Base-by-base conservation (phyloP, 2,888 invertebrate genomes). In the Elysia crispata region DNA sequence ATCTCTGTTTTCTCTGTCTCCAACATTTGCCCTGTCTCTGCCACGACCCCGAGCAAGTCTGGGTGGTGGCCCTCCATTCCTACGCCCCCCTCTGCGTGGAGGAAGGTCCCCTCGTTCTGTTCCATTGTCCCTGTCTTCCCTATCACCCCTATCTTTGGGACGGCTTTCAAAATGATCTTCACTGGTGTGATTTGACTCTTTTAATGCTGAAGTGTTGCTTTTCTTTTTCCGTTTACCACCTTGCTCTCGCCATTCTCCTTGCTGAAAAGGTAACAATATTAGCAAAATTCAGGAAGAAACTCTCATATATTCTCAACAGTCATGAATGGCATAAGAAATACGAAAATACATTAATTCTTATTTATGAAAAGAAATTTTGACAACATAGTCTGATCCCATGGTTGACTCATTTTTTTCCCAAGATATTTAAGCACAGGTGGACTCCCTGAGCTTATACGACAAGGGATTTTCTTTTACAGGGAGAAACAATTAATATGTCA, bases 161-260 rank as follows among this genome's bases (percentile, higher is more conserved):
- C 66, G 50, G 3, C 79, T 73, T 3, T 73, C 81, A 54, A 69
- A 50, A n/a, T 81, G 75, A 18, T 75, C 77, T 20, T 83, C 83
- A 31, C 60, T 73, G 11, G 84, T 80, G 79, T 86, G 84, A 76
- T 86, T 86, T 67, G 84, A 81, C n/a, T 86, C 86, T 79, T 86
- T 82, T 77, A 86, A 85, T 31, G 82, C 79, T 67, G 83, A 62
- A 62, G 86, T 84, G 70, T 83, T 80, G 28, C 83, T 76, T 50
- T 82, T 84, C 81, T 87, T 87, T 81, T 90, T 90, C 72, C 87
- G 88, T 84, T 90, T 89, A 80, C 88, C 89, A 13, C 88, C 88
- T 69, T 88, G 85, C 67, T 88, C 89, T n/a, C 85, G 85, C 89
- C 89, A 89, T 76, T 88, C 87, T 77, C 87, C 87, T 85, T 87